A percentile compares a stretch with the other conserved stretches of the same genome.
phyloP scores from a whole-genome alignment of 2,888 invertebrate species.

The Microctonus hyperodae region DNA sequence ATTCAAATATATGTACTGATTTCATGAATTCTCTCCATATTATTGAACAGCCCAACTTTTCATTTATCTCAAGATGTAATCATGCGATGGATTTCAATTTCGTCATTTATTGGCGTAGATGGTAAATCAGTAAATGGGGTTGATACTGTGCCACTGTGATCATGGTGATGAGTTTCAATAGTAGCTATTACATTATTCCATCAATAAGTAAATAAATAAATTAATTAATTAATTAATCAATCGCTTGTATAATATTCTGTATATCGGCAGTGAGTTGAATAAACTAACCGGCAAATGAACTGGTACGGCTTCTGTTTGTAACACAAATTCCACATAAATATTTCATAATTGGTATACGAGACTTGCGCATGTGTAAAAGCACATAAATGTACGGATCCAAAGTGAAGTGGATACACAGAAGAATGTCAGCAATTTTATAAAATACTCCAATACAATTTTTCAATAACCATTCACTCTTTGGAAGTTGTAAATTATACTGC shows the following conservation, averaged over 20 bases:
- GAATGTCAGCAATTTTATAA: constrained; percentile 72
- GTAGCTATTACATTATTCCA: constrained; percentile 43
- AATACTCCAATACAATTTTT: constrained; percentile 60
- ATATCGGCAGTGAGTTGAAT: not conserved
- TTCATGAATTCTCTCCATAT: constrained; percentile 24
- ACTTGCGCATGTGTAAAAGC: constrained; percentile 67
- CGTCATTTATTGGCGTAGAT: constrained; percentile 58
- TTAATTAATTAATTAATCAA: constrained; percentile 12
- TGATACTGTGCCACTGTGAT: constrained; percentile 56
- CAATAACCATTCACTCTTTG: constrained; percentile 37
- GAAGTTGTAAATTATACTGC: constrained; percentile 59
- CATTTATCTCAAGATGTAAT: constrained; percentile 31
- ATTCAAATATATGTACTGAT: not conserved
- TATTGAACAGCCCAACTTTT: too few relatives aligned
- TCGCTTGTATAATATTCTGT: not conserved
- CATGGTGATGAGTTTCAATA: constrained; percentile 51
- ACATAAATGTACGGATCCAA: constrained; percentile 86
- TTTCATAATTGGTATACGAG: constrained; percentile 55
- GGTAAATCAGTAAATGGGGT: constrained; percentile 61
- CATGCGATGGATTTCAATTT: constrained; percentile 42
- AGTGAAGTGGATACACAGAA: constrained; percentile 83
- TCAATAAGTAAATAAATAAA: constrained; percentile 2
- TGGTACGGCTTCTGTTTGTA: constrained; percentile 54
- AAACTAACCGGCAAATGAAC: constrained; percentile 54
- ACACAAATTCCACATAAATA: constrained; percentile 57